These are phyloP conservation scores for Lydus trimaculatus DNA, from an alignment of 2,888 invertebrate genomes.

Conservation along the genomic window DNA sequence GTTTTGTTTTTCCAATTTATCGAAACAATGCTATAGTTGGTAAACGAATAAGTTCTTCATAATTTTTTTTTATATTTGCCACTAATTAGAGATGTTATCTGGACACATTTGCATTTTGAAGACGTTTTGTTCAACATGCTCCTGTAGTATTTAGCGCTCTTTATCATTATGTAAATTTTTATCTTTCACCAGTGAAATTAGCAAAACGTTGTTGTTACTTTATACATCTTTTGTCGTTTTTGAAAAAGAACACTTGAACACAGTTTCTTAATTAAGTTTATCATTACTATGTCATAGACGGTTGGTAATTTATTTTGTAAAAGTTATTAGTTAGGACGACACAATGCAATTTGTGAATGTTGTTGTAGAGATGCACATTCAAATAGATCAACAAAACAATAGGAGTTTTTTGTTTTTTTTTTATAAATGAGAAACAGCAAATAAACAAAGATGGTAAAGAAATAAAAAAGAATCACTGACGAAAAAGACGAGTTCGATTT, in stretches of 20 bases:
- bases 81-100: constrained; percentile 41
- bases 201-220: constrained; percentile 37
- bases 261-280: constrained; percentile 39
- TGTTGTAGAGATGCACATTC: neutral
- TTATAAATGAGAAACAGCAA: neutral
- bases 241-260: constrained; percentile 15
- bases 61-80: constrained; percentile 18
- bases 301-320: constrained; percentile 37
- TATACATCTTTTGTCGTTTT: neutral
- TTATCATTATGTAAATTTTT: constrained; percentile 43
- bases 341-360: constrained; percentile 2
- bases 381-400: neutral
- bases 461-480: neutral
- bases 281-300: constrained; percentile 39
- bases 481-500: neutral
- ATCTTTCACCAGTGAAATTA: constrained; percentile 39
- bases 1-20: too few species aligned
- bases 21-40: too few species aligned
- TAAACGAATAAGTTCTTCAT: constrained; percentile 5
- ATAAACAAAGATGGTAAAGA: neutral
- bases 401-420: neutral
- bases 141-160: constrained; percentile 37
- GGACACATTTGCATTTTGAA: constrained; percentile 39
- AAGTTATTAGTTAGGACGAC: constrained; percentile 34
- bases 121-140: constrained; percentile 37